Percentiles rank a stretch among this genome's conserved stretches.
These are phyloP conservation scores for Gymnobelideus leadbeateri DNA, from an alignment of 2,113 vertebrate genomes.

Conservation along the genomic window DNA sequence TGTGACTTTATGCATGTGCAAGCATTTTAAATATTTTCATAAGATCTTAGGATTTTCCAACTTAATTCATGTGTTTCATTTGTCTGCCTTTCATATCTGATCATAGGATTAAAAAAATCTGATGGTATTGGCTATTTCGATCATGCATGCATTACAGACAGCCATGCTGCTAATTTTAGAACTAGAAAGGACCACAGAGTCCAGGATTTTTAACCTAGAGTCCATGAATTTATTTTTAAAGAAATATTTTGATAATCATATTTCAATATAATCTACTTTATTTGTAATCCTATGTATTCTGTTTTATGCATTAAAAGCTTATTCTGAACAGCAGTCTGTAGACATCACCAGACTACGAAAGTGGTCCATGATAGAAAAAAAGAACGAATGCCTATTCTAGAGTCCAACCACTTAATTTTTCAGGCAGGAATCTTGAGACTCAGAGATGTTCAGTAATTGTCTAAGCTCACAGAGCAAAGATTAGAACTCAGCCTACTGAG, in stretches of 20 bases:
- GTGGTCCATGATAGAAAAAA: neutral
- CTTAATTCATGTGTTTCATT: conserved; percentile 33
- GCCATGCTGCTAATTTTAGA: neutral
- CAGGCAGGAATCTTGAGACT: neutral
- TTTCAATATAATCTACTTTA: neutral
- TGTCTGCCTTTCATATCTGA: conserved; percentile 20
- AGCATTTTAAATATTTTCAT: conserved; percentile 68
- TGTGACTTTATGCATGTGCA: conserved; percentile 64
- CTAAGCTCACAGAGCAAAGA: neutral
- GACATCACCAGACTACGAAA: neutral
- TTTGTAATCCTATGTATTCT: neutral
- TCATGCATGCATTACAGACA: neutral
- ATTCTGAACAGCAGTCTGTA: neutral
- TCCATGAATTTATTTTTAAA: conserved; percentile 10
- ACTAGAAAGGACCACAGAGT: conserved; percentile 15
- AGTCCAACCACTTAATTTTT: neutral
- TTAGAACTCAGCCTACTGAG: neutral
- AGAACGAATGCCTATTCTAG: neutral
- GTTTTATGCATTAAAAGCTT: neutral
- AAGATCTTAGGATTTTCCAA: conserved; percentile 54
- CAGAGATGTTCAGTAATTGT: neutral
- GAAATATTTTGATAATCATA: neutral
- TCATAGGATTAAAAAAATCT: conserved; percentile 22
- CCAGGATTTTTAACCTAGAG: neutral
- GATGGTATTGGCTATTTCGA: neutral